Conservation (phyloP, 2,113 vertebrate species). For the Synchiropus splendidus region DNA sequence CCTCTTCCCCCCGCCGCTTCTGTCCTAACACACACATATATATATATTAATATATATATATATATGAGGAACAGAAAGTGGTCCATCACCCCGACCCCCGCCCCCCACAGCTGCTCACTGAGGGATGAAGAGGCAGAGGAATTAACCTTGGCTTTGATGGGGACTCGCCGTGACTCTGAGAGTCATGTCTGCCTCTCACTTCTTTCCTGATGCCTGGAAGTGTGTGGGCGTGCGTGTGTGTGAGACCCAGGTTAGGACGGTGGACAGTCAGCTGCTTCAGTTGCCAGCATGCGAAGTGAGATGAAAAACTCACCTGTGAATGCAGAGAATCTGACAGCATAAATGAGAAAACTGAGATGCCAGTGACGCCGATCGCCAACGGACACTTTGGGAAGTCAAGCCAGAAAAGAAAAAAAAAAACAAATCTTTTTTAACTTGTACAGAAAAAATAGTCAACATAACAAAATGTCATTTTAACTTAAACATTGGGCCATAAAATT, state of each 20-base stretch:
- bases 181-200: conserved; percentile 36
- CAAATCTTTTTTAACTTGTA: too few relatives aligned
- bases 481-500: too few relatives aligned
- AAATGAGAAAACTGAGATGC: too few relatives aligned
- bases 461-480: too few relatives aligned
- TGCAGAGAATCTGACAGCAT: too few relatives aligned
- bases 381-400: too few relatives aligned
- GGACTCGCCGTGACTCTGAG: conserved; percentile 48
- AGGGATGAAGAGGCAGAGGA: conserved; percentile 54
- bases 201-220: conserved; percentile 14
- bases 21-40: conserved; percentile 37
- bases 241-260: conserved; percentile 51
- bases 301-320: too few relatives aligned
- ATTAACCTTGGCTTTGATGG: conserved; percentile 73
- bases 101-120: conserved; percentile 44
- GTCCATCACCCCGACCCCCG: conserved; percentile 25
- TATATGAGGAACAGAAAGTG: conserved; percentile 31
- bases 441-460: too few relatives aligned
- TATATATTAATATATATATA: conserved; percentile 29
- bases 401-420: too few relatives aligned
- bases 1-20: conserved; percentile 7
- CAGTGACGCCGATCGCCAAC: too few relatives aligned
- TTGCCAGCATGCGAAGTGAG: too few relatives aligned
- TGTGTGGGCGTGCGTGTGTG: conserved; percentile 13
- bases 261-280: too few relatives aligned